Evolutionary conservation across 2,888 invertebrate species (phyloP), one percentile per base, ranked within the genome.

Genomic region (Pristionchus exspectatus): DNA sequence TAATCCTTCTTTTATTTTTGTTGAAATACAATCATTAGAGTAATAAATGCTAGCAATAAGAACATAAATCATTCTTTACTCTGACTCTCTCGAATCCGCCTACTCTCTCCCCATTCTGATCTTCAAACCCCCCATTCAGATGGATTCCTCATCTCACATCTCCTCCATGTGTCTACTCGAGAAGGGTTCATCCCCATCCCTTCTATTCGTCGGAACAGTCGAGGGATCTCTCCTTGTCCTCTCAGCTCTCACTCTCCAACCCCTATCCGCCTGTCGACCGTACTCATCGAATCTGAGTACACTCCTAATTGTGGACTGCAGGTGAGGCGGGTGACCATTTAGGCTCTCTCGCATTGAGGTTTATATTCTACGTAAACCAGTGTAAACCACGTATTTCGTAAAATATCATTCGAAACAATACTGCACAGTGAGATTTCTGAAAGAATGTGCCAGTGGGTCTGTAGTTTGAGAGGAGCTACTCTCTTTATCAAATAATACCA

Each of bases 191-290:
- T 44, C 59, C 1, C 56, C 66, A 7, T 63, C 89, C 9, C 83
- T 63, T 30, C 83, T 89, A n/a, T 89, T 89, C 30, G 89, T 89
- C 30, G 89, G 89, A 27, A 89, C 89, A 24, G 66, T 63, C 4
- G 89, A 89, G 27, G 89, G 89, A 27, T 63, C 63, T 59, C 50
- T 89, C 1, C 33, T 89, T 5, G 89, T 89, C 44, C 83, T 89
- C 5, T 59, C 83, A 0, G 89, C 89, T 16, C n/a, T 18, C 7
- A 81, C 89, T 16, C 90, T 93, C 3, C 93, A 93, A 91, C 93
- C 93, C 0, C 88, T 93, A 2, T 90, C 91, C 18, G 93, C 93
- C 1, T 93, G 92, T 69, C 92, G 93, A 63, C 93, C 93, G 1
- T 93, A 90, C 87, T 91, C 90, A 33, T 88, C 18, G 2, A 24